These are phyloP conservation scores for Apteryx mantelli DNA, from an alignment of 2,113 vertebrate species.

Conservation along the genomic window DNA sequence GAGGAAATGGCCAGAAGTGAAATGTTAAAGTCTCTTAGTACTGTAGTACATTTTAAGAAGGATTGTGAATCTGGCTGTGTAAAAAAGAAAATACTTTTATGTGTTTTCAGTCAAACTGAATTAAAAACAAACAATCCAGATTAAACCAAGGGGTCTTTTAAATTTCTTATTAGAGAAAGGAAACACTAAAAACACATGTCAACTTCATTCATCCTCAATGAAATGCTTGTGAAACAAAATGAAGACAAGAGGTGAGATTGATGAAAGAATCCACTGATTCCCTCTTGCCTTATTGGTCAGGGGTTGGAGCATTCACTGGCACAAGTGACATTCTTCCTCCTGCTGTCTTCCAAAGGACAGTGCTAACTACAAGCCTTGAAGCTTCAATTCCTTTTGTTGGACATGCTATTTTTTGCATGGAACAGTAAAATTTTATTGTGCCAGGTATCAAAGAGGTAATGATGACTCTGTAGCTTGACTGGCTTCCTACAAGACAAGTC, in stretches of 20 bases:
- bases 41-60: neutral
- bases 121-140: neutral
- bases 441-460: neutral
- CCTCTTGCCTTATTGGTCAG: neutral
- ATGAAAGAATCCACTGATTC: neutral
- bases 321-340: neutral
- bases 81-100: neutral
- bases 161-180: neutral
- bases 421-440: neutral
- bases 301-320: neutral
- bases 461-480: neutral
- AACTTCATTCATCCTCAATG: neutral
- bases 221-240: neutral
- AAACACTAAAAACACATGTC: neutral
- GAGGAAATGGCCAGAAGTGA: neutral
- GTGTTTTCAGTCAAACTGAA: neutral
- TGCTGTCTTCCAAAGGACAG: neutral
- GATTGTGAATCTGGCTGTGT: neutral
- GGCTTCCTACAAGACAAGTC: neutral
- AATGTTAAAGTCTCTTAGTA: neutral
- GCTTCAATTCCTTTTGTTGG: neutral
- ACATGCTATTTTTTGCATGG: conserved; percentile 4
- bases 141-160: neutral
- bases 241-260: neutral
- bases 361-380: neutral